Evolutionary conservation across 2,797 vertebrate genomes (phyloP).

Genomic region (Cephalopachus bancanus): DNA sequence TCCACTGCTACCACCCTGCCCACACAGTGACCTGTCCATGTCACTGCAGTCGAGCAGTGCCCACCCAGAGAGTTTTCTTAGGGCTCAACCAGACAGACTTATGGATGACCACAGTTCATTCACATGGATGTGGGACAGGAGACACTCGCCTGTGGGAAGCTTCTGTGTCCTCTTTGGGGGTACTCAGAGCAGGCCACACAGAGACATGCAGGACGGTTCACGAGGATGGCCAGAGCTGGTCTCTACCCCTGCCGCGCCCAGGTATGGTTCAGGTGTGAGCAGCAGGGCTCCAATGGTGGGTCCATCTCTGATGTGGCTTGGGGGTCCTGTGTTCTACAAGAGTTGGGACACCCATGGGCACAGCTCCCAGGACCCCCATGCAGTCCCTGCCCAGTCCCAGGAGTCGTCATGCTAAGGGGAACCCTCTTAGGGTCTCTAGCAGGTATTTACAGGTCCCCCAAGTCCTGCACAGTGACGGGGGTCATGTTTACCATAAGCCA

Average conservation of each 20-base stretch:
- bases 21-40: not conserved
- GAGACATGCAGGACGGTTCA: not conserved
- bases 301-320: not conserved
- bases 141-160: not conserved
- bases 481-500: constrained; percentile 49
- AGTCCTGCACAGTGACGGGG: not conserved
- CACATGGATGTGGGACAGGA: not conserved
- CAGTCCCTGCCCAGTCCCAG: not conserved
- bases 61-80: not conserved
- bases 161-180: not conserved
- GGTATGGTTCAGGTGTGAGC: not conserved
- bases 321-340: not conserved
- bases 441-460: not conserved
- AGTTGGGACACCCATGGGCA: not conserved
- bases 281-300: not conserved
- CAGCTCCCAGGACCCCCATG: not conserved
- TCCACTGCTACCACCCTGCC: not conserved
- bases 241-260: not conserved
- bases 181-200: not conserved
- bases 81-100: not conserved
- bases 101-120: not conserved
- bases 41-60: not conserved
- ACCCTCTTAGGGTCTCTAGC: not conserved
- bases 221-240: not conserved
- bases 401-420: not conserved